Conservation (phyloP, 2,113 vertebrate genomes). For the Antechinus flavipes region DNA sequence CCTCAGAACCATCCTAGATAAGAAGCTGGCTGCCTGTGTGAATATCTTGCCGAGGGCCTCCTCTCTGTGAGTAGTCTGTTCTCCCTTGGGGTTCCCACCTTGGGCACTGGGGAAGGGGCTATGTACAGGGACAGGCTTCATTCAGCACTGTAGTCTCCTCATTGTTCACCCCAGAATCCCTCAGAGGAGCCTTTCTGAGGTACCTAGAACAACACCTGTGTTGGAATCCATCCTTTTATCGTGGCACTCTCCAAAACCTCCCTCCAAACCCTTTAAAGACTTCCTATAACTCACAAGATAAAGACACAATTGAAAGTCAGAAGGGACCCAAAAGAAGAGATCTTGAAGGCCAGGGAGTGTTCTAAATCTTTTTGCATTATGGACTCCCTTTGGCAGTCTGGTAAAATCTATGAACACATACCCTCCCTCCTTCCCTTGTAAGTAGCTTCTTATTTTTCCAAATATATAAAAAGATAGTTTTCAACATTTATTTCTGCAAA, state of each 20-base stretch:
- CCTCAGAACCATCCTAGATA: constrained; percentile 91
- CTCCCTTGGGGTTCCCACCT: background rate
- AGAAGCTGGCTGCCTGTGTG: constrained; percentile 89
- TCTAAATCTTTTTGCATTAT: background rate
- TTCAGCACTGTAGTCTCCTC: background rate
- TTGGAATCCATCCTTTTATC: background rate
- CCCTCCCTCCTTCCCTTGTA: too few species aligned
- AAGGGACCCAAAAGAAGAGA: background rate
- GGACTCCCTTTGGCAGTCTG: background rate
- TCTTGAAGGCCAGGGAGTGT: background rate
- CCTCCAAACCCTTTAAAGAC: background rate
- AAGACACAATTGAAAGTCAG: background rate
- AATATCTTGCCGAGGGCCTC: constrained; percentile 90
- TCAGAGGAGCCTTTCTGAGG: background rate
- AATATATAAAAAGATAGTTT: too few species aligned
- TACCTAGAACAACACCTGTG: background rate
- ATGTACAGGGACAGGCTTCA: background rate
- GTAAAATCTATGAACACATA: background rate
- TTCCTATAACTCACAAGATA: background rate
- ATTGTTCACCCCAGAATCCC: background rate
- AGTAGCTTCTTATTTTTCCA: too few species aligned
- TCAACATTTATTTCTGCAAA: too few species aligned
- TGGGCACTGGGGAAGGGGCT: background rate
- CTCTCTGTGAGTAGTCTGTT: constrained; percentile 88
- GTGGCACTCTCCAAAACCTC: background rate